These are phyloP conservation scores for Xylocopa sonorina DNA, from an alignment of 1,140 invertebrate genomes.

Conservation along the genomic window DNA sequence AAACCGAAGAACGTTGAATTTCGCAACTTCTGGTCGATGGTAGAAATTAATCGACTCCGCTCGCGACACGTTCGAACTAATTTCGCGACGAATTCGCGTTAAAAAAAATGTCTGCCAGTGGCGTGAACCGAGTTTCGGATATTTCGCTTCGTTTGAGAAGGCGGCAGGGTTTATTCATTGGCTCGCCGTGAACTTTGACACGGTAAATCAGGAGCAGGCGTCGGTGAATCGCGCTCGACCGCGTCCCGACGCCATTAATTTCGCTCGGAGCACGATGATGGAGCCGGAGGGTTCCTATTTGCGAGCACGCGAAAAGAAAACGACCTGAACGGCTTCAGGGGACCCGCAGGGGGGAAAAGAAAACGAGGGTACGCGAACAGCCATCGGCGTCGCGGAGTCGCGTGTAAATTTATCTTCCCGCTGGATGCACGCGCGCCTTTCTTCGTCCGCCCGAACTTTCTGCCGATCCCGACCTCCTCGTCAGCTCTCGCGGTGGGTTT, in stretches of 20 bases:
- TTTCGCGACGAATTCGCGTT: too few species aligned
- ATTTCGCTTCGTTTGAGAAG: too few species aligned
- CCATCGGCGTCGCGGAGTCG: constrained; percentile 49
- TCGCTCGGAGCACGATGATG: constrained; percentile 35
- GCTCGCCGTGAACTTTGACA: constrained; percentile 41
- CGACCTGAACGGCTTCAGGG: constrained; percentile 29
- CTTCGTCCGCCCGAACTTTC: constrained; percentile 22
- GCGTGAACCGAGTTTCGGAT: too few species aligned
- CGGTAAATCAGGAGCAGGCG: constrained; percentile 50
- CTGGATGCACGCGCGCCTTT: constrained; percentile 23
- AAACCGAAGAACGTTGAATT: too few species aligned
- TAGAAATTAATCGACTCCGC: too few species aligned
- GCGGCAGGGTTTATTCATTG: too few species aligned
- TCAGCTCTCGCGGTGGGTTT: background rate
- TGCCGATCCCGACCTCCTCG: background rate
- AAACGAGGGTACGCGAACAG: constrained; percentile 49
- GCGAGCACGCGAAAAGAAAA: constrained; percentile 60
- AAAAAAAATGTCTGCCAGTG: too few species aligned
- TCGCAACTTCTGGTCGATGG: too few species aligned
- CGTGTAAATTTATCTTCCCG: constrained; percentile 56
- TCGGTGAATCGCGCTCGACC: constrained; percentile 50
- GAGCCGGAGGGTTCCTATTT: constrained; percentile 48
- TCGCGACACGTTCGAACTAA: too few species aligned
- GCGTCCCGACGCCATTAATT: constrained; percentile 68
- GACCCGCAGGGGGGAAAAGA: constrained; percentile 36